Evolutionary conservation across 2,113 vertebrate species (phyloP).

Genomic region (Condylura cristata): DNA sequence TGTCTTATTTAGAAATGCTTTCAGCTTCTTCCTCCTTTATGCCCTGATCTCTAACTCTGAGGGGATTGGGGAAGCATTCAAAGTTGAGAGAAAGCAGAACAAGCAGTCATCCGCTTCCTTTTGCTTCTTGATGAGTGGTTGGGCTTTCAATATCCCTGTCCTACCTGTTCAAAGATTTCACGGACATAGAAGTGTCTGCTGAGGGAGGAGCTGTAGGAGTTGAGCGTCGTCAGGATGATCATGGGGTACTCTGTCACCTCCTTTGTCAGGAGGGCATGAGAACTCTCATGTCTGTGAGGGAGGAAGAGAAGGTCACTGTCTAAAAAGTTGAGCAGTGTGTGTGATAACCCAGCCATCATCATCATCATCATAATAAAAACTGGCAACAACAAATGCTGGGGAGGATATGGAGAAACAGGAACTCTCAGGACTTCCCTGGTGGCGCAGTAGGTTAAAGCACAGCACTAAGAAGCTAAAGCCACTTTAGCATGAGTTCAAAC

Average conservation of each 20-base stretch:
- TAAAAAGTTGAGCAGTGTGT: background rate
- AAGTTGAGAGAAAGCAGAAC: background rate
- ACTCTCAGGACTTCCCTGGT: no score
- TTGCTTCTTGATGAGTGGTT: background rate
- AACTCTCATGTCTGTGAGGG: conserved; percentile 59
- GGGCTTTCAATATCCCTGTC: background rate
- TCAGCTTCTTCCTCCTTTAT: background rate
- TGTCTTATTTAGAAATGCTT: background rate
- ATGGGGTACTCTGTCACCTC: conserved; percentile 60
- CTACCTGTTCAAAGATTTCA: conserved; percentile 76
- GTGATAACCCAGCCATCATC: background rate
- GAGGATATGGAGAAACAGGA: no score
- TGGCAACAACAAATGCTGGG: no score
- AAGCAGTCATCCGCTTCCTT: background rate
- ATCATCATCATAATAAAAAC: no score
- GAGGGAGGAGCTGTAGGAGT: conserved; percentile 68
- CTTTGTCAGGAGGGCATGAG: conserved; percentile 45
- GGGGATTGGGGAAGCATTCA: background rate
- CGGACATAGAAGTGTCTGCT: conserved; percentile 65
- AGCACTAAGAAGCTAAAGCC: no score
- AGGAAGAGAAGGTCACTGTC: background rate
- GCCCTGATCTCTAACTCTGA: background rate
- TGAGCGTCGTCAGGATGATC: conserved; percentile 63
- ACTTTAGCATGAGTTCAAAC: no score
- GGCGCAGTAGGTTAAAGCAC: no score